These are phyloP conservation scores for Monochamus saltuarius DNA, from an alignment of 1,140 invertebrate genomes.

Conservation along the genomic window DNA sequence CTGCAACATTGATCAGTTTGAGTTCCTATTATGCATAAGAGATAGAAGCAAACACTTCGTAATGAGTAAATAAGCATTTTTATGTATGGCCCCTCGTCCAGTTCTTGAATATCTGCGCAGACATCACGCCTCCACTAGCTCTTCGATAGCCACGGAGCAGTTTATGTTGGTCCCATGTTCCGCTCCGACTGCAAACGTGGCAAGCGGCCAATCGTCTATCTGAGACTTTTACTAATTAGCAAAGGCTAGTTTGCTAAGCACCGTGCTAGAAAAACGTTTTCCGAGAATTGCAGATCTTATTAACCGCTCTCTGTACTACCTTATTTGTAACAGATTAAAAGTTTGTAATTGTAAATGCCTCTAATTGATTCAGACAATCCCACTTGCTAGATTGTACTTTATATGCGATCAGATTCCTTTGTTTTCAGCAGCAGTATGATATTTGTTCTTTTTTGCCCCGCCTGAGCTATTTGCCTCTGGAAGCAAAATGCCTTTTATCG, in stretches of 20 bases:
- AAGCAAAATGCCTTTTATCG: no score
- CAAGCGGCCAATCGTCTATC: constrained; percentile 28
- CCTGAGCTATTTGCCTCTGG: no score
- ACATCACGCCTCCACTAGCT: constrained; percentile 37
- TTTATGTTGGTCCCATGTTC: constrained; percentile 25
- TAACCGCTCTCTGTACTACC: constrained; percentile 35
- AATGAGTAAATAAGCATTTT: neutral
- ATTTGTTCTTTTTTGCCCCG: no score
- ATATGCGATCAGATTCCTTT: constrained; percentile 13
- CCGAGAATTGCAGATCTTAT: constrained; percentile 35
- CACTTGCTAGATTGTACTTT: constrained; percentile 7
- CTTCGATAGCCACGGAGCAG: constrained; percentile 29
- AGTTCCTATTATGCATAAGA: neutral
- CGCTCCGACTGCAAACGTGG: constrained; percentile 9
- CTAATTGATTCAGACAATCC: constrained; percentile 39
- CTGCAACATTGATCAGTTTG: neutral
- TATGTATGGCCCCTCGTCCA: neutral
- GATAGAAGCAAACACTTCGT: neutral
- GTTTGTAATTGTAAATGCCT: constrained; percentile 44
- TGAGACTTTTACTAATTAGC: constrained; percentile 43
- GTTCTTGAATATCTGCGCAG: constrained; percentile 26
- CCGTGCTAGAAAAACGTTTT: constrained; percentile 42
- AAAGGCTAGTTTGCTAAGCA: constrained; percentile 41
- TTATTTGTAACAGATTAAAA: constrained; percentile 47
- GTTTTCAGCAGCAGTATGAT: neutral